Evolutionary conservation across 2,888 invertebrate genomes (phyloP).

Genomic region (Euphydryas editha): DNA sequence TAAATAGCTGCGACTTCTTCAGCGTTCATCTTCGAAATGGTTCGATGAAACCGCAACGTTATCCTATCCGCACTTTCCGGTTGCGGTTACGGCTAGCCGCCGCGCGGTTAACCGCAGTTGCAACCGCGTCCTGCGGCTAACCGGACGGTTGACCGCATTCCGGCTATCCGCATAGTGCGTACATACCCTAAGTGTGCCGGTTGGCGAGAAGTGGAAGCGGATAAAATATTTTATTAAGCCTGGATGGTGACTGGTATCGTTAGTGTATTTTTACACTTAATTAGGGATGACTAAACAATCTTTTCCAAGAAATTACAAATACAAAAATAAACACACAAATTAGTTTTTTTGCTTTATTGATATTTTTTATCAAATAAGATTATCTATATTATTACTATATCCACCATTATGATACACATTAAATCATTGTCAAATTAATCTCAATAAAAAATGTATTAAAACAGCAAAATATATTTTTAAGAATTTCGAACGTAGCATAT

Average conservation of each 20-base stretch:
- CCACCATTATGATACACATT: not conserved
- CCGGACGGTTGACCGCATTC: no score
- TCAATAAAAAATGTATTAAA: not conserved
- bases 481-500: not conserved
- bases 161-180: no score
- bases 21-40: no score
- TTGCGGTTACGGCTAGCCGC: no score
- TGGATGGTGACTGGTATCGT: constrained; percentile 31
- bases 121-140: no score
- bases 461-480: not conserved
- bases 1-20: no score
- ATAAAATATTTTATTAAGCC: constrained; percentile 70
- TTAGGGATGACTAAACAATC: constrained; percentile 22
- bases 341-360: not conserved
- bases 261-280: constrained; percentile 44
- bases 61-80: no score
- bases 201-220: constrained; percentile 60
- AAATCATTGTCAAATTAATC: not conserved
- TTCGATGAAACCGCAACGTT: no score
- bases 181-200: no score
- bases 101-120: no score
- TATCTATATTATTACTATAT: not conserved
- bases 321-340: not conserved
- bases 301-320: constrained; percentile 8
- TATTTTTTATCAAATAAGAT: not conserved